Base-by-base conservation (phyloP, 2,113 vertebrate species). In the Bos indicus region DNA sequence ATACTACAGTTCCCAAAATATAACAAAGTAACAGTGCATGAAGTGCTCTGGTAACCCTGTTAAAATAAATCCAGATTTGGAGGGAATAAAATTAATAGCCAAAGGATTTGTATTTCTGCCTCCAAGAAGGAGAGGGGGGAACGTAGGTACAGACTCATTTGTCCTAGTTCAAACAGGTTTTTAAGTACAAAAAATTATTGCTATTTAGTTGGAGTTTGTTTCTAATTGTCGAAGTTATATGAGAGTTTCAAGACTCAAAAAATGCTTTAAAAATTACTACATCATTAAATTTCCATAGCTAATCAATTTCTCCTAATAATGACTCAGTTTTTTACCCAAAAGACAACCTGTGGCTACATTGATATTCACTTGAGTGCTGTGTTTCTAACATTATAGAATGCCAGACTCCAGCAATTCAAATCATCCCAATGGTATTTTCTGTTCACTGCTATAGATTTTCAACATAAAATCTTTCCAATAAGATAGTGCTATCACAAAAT, bases 371-470 rank as follows among this genome's bases (percentile, higher is more conserved):
- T 56, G 26, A 7, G 8, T 52, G 54, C 83, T 85, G 3, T 82
- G 67, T 91, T 91, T 88, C 95, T 89, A 62, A 90, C 86, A 71
- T 80, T 80, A 86, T 12, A 71, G 43, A 87, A 60, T 46, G 8
- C 12, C 46, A 67, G 23, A 26, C 67, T 78, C 82, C 2, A 93
- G 60, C 60, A 60, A 96, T 64, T 83, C 56, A 93, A n/a, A 95
- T 57, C 57, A 91, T 56, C 54, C 46, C 83, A 12, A 0, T 25
- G 40, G 33, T 28, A 57, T 95, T 95, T 93, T 89, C 77, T 71
- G 19, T 89, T 98, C 90, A 83, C 71, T 93, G 56, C 11, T 91
- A 87, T 95, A 83, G 51, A 95, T 97, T 95, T 98, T 89, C 78
- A 94, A 77, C 52, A 21, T 91, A 56, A 94, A 96, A 89, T 57